A percentile compares a stretch with the other conserved stretches of the same genome.
phyloP scores from a whole-genome alignment of 2,888 invertebrate species.

The Acronicta aceris region DNA sequence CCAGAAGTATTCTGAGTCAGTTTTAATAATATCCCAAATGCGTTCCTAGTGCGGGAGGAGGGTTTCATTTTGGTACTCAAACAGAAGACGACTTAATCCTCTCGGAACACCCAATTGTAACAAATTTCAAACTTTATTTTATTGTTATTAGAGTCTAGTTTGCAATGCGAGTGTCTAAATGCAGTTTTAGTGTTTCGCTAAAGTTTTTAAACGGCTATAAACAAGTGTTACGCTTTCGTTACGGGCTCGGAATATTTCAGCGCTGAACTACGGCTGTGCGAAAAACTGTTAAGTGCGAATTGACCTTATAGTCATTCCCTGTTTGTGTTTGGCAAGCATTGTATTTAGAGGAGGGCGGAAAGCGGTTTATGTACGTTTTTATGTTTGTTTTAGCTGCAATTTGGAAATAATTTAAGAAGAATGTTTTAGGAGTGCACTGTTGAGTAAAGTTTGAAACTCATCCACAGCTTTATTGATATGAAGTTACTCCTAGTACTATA shows the following conservation, averaged over 20 bases:
- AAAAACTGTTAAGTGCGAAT: slow-evolving; percentile 46
- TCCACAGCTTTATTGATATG: too few species aligned
- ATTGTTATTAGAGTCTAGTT: slow-evolving; percentile 3
- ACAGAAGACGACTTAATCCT: slow-evolving; percentile 52
- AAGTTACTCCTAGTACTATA: too few species aligned
- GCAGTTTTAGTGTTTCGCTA: slow-evolving; percentile 52
- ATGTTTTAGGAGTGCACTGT: too few species aligned
- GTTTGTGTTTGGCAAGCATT: slow-evolving; percentile 33
- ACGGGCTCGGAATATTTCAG: slow-evolving; percentile 57
- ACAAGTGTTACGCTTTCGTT: slow-evolving; percentile 65
- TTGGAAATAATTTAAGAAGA: not conserved
- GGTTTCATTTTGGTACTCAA: slow-evolving; percentile 53
- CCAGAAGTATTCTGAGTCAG: slow-evolving; percentile 21
- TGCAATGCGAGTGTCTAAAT: slow-evolving; percentile 29
- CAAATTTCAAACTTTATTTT: slow-evolving; percentile 1
- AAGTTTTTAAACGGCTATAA: slow-evolving; percentile 63
- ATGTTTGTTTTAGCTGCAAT: not conserved
- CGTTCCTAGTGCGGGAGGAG: slow-evolving; percentile 39
- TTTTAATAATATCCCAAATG: slow-evolving; percentile 46
- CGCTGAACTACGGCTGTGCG: slow-evolving; percentile 30
- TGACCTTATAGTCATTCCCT: slow-evolving; percentile 29
- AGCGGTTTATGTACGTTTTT: slow-evolving; percentile 6
- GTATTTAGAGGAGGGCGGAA: slow-evolving; percentile 6
- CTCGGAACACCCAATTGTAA: slow-evolving; percentile 1
- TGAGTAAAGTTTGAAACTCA: too few species aligned